Evolutionary conservation across 2,888 invertebrate species (phyloP).

Genomic region (Polia nebulosa): DNA sequence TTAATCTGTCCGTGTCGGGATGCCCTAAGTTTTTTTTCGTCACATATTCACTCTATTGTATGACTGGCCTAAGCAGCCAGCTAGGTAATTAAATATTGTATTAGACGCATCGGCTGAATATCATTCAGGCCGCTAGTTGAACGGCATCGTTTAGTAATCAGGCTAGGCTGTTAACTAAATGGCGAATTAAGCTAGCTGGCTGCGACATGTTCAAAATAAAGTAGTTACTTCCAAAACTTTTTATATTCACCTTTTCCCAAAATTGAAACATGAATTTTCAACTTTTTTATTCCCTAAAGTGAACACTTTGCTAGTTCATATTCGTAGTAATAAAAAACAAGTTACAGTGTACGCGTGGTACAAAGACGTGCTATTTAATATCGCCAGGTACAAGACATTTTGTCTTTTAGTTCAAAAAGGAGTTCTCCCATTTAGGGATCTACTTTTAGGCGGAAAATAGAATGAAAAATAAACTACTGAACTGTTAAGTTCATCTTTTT

Average conservation of each 20-base stretch:
- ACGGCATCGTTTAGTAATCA: too few relatives aligned
- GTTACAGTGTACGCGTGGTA: conserved; percentile 5
- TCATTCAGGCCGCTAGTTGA: too few relatives aligned
- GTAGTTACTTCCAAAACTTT: conserved; percentile 4
- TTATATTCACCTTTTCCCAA: background rate
- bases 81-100: too few relatives aligned
- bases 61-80: too few relatives aligned
- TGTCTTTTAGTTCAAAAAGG: conserved; percentile 5
- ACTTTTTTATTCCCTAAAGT: conserved; percentile 20
- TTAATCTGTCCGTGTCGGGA: too few relatives aligned
- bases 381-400: conserved; percentile 8
- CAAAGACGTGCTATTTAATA: conserved; percentile 39
- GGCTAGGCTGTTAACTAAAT: too few relatives aligned
- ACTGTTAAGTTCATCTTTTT: background rate
- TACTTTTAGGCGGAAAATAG: background rate
- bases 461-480: background rate
- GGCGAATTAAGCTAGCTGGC: too few relatives aligned
- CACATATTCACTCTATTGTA: too few relatives aligned
- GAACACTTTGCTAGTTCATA: conserved; percentile 11
- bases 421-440: background rate
- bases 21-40: too few relatives aligned
- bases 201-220: conserved; percentile 16
- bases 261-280: conserved; percentile 9
- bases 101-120: too few relatives aligned
- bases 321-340: conserved; percentile 33